These are phyloP conservation scores for Ceyx cyanopectus DNA, from an alignment of 2,113 vertebrate genomes.

Conservation along the genomic window DNA sequence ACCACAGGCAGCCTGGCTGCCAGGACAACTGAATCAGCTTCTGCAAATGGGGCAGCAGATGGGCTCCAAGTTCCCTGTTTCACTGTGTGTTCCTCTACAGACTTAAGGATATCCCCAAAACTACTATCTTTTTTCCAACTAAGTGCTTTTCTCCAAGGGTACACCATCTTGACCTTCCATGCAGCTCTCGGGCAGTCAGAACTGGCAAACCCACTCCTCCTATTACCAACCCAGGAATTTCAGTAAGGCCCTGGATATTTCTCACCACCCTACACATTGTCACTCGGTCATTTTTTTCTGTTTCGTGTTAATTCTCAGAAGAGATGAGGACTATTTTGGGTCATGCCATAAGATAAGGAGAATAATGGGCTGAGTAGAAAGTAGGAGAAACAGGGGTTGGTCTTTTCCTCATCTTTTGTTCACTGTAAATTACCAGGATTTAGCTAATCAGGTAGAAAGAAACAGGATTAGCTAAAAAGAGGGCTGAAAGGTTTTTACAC, in stretches of 20 bases:
- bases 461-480: neutral
- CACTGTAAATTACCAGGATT: neutral
- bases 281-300: neutral
- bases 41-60: neutral
- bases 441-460: neutral
- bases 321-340: neutral
- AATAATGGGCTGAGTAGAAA: neutral
- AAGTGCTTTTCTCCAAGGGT: neutral
- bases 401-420: neutral
- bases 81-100: neutral
- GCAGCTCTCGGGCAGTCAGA: neutral
- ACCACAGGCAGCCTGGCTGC: neutral
- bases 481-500: neutral
- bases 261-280: neutral
- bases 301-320: neutral
- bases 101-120: neutral
- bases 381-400: neutral
- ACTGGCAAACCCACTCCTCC: neutral
- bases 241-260: neutral
- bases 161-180: neutral
- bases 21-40: neutral
- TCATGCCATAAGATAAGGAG: neutral
- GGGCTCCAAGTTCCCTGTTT: neutral
- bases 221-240: neutral
- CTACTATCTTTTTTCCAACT: neutral